Base-by-base conservation (phyloP, 2,797 vertebrate species). In the Crocodylus rhombifer region DNA sequence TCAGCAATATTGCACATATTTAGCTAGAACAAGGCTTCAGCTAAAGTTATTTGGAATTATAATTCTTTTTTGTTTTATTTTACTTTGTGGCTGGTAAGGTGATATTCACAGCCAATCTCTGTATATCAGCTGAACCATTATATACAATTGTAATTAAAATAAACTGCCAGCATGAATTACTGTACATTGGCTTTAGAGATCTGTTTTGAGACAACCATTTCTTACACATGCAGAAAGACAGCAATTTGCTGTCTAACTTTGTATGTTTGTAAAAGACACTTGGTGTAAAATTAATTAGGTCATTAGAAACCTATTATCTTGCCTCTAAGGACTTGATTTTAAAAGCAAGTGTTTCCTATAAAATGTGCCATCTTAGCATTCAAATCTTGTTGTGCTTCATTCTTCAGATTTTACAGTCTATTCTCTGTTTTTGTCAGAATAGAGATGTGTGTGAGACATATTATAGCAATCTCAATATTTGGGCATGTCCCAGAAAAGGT, bases 261-360 rank as follows among this genome's bases (percentile, higher is more conserved):
- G 83, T 92, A 58, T 71, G 42, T 88, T 96, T 90, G 55, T 80
- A 94, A 91, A 95, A 88, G 61, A 89, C 74, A 80, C 80, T 87
- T 67, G 65, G 75, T 92, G 33, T 93, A 84, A 96, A 97, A 97
- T 96, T 97, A 96, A 97, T 97, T 94, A 90, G 88, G 81, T 96
- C 96, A 94, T 97, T 97, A 97, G 91, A 84, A 97, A 89, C 69
- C 88, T 84, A 91, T 95, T 97, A 94, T 94, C 94, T 93, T 62
- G 33, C 87, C 91, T 94, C 86, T 78, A 26, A 94, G 80, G 79
- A 95, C 21, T 60, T 82, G 81, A 92, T 93, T 87, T 92, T 88
- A 74, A 84, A 94, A 87, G 80, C 55, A 86, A 96, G 67, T 88
- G 78, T 94, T 96, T 96, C 85, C 86, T 95, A 57, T 92, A 33